phyloP scores from a whole-genome alignment of 1,140 invertebrate species.

The Drosophila willistoni region DNA sequence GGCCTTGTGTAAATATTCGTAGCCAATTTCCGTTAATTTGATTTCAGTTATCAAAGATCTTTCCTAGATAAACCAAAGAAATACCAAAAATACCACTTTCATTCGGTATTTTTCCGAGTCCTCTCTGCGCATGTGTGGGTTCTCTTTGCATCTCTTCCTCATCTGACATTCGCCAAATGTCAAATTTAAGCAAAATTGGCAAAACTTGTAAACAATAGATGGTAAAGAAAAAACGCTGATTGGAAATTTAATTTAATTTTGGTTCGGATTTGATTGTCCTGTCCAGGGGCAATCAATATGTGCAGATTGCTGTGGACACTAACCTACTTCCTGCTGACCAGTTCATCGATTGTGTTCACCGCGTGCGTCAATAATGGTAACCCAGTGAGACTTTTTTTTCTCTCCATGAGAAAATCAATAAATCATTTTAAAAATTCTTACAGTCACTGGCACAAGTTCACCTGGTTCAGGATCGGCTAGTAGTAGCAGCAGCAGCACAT shows the following conservation, averaged over 20 bases:
- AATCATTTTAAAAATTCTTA: not conserved
- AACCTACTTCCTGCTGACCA: slow-evolving; percentile 66
- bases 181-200: not conserved
- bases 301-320: slow-evolving; percentile 57
- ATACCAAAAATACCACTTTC: not conserved
- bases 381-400: not conserved
- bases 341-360: slow-evolving; percentile 70
- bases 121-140: slow-evolving; percentile 52
- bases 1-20: too few species aligned
- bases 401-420: slow-evolving; percentile 71
- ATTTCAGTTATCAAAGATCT: too few species aligned
- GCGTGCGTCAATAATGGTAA: slow-evolving; percentile 74
- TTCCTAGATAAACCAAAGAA: too few species aligned
- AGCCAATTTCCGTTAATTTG: too few species aligned
- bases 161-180: slow-evolving; percentile 44
- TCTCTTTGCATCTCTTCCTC: not conserved
- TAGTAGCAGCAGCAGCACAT: slow-evolving; percentile 40
- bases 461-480: slow-evolving; percentile 38
- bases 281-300: slow-evolving; percentile 50
- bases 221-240: slow-evolving; percentile 34
- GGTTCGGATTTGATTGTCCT: slow-evolving; percentile 34
- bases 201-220: slow-evolving; percentile 35
- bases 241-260: slow-evolving; percentile 19
- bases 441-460: slow-evolving; percentile 84
- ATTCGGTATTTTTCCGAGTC: not conserved